Percentiles rank a stretch among this genome's conserved stretches.
Evolutionary conservation across 2,888 invertebrate genomes (phyloP).

Genomic region (Caenorhabditis imperialis): DNA sequence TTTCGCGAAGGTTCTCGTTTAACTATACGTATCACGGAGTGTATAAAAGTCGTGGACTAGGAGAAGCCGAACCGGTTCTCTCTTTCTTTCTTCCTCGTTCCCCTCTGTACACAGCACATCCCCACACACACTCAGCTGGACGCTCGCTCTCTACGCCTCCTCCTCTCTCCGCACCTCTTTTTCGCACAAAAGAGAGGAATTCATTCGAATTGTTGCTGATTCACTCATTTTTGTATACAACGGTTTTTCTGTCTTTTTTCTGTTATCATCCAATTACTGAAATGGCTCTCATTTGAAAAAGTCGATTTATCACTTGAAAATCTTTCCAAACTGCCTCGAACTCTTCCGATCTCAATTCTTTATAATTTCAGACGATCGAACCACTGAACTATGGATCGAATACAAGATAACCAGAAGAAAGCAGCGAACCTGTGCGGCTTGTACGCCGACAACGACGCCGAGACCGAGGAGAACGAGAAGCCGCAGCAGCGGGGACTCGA

Average conservation of each 20-base stretch:
- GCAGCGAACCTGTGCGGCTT: constrained; percentile 36
- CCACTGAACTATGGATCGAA: constrained; percentile 57
- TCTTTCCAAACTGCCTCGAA: too few species aligned
- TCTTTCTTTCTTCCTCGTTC: neutral
- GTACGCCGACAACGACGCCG: constrained; percentile 55
- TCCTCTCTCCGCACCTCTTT: neutral
- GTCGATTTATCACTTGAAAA: neutral
- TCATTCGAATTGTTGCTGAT: neutral
- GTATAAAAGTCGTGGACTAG: neutral
- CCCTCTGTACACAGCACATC: constrained; percentile 1
- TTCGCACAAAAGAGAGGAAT: too few species aligned
- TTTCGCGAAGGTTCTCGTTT: neutral
- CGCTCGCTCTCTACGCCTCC: constrained; percentile 6
- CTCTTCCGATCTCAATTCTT: neutral
- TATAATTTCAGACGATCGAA: too few species aligned
- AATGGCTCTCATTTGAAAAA: neutral
- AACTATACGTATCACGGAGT: constrained; percentile 2
- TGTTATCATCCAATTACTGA: neutral
- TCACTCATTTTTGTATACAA: neutral
- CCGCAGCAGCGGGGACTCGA: constrained; percentile 56
- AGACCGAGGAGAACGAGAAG: constrained; percentile 47
- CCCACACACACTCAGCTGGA: constrained; percentile 16
- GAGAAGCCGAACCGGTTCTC: constrained; percentile 16
- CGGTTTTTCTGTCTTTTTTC: neutral
- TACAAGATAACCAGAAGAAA: constrained; percentile 43